Evolutionary conservation across 2,113 vertebrate species (phyloP).

Genomic region (Rhodinocichla rosea): DNA sequence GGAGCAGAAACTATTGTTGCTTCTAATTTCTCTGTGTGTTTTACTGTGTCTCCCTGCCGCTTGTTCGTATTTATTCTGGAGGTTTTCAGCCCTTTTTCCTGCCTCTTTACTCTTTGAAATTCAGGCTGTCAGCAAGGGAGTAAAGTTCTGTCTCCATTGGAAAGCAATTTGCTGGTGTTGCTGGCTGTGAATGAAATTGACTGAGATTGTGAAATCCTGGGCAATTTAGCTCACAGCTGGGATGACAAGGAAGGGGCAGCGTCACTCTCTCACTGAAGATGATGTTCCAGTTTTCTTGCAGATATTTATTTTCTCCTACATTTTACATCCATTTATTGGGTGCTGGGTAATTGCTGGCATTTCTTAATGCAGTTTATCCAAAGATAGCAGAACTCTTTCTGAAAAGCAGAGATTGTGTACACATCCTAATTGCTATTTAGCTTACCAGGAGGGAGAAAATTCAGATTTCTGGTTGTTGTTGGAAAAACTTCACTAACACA

Average conservation of each 20-base stretch:
- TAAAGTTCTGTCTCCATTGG: not conserved
- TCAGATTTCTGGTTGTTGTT: not conserved
- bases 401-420: not conserved
- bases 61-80: not conserved
- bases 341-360: not conserved
- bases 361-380: not conserved
- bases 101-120: slow-evolving; percentile 7
- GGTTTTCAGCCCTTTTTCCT: not conserved
- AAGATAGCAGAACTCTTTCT: not conserved
- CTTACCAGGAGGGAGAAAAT: not conserved
- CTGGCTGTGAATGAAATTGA: slow-evolving; percentile 43
- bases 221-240: slow-evolving; percentile 48
- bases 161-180: slow-evolving; percentile 35
- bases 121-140: not conserved
- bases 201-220: slow-evolving; percentile 22
- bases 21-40: not conserved
- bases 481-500: not conserved
- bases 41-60: not conserved
- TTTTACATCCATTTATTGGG: not conserved
- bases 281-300: not conserved
- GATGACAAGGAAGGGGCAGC: not conserved
- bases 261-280: not conserved
- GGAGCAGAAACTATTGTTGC: not conserved
- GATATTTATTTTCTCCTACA: not conserved
- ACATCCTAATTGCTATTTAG: not conserved